Percentiles rank a stretch among this genome's conserved stretches.
phyloP scores from a whole-genome alignment of 2,888 invertebrate genomes.

The Globia sparganii region DNA sequence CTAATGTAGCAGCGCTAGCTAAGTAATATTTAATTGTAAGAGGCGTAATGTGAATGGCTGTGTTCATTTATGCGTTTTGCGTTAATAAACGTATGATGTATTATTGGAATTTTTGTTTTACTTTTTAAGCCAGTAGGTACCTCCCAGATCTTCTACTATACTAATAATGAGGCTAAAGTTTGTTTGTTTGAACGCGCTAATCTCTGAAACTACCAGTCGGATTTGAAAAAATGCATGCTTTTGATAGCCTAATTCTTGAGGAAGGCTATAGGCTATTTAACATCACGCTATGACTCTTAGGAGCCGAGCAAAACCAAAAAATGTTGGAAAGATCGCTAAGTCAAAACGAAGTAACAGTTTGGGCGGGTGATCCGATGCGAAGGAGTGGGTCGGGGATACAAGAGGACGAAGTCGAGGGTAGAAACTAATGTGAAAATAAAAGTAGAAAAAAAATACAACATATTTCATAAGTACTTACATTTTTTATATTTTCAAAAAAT shows the following conservation, averaged over 20 bases:
- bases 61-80: constrained; percentile 49
- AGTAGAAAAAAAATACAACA: constrained; percentile 13
- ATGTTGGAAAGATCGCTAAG: not conserved
- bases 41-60: constrained; percentile 45
- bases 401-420: not conserved
- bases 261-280: not conserved
- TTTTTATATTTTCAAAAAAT: constrained; percentile 37
- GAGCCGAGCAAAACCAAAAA: not conserved
- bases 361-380: not conserved
- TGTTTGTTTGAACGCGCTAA: not conserved
- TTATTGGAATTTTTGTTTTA: constrained; percentile 16
- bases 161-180: not conserved
- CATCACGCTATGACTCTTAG: not conserved
- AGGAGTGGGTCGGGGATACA: not conserved
- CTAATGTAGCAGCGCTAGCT: not conserved
- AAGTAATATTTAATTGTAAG: constrained; percentile 37
- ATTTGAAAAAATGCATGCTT: not conserved
- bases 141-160: not conserved
- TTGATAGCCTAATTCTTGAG: not conserved
- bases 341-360: not conserved
- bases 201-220: not conserved
- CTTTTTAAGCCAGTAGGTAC: not conserved
- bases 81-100: constrained; percentile 36
- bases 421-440: not conserved
- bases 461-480: constrained; percentile 14